These are phyloP conservation scores for Carassius gibelio DNA, from an alignment of 2,113 vertebrate genomes.

Conservation along the genomic window DNA sequence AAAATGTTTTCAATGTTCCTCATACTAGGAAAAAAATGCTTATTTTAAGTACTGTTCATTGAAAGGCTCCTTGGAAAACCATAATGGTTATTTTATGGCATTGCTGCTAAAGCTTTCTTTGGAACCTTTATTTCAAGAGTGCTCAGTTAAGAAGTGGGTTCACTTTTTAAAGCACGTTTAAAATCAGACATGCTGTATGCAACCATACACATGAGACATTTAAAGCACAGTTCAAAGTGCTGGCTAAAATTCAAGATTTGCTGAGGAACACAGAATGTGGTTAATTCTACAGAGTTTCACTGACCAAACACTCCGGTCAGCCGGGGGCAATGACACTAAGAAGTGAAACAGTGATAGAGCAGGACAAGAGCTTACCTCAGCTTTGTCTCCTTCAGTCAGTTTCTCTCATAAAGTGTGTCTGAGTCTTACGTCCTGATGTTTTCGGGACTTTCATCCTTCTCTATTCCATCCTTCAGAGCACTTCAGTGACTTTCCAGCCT, in stretches of 20 bases:
- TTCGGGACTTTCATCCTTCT: constrained; percentile 37
- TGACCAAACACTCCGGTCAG: neutral
- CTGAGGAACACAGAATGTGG: too few species aligned
- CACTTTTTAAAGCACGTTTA: neutral
- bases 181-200: neutral
- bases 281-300: neutral
- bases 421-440: constrained; percentile 11
- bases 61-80: too few species aligned
- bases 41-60: too few species aligned
- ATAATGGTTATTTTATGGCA: too few species aligned
- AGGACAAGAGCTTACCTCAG: constrained; percentile 44
- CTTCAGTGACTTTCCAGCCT: neutral
- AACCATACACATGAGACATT: neutral
- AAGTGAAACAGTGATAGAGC: neutral
- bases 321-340: neutral
- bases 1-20: too few species aligned
- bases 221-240: constrained; percentile 13
- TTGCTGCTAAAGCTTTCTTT: too few species aligned
- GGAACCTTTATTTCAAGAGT: too few species aligned
- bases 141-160: neutral
- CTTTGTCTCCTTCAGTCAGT: constrained; percentile 5
- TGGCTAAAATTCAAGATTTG: neutral
- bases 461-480: constrained; percentile 35
- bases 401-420: neutral
- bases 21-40: too few species aligned